Conservation (phyloP, 2,888 invertebrate species). For the Chloroclysta siterata region DNA sequence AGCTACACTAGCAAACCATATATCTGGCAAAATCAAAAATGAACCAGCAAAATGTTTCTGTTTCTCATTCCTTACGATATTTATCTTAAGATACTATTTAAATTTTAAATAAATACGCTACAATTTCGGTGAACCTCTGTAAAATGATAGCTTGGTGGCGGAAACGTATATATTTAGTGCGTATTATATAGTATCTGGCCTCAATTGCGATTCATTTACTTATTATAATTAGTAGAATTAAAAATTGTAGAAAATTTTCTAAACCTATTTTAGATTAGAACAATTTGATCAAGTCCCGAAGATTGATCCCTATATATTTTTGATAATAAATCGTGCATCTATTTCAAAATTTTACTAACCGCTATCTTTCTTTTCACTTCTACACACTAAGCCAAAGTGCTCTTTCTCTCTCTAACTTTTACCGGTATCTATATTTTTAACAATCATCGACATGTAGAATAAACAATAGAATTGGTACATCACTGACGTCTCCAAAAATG, state of each 20-base stretch:
- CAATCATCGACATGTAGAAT: slow-evolving; percentile 32
- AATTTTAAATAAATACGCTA: neutral
- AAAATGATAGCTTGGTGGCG: slow-evolving; percentile 16
- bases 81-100: too few relatives aligned
- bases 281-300: neutral
- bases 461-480: slow-evolving; percentile 11
- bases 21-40: too few relatives aligned
- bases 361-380: slow-evolving; percentile 38
- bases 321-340: slow-evolving; percentile 6
- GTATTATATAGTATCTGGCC: neutral
- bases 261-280: too few relatives aligned
- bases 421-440: slow-evolving; percentile 25
- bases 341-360: slow-evolving; percentile 42
- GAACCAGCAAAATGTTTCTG: too few relatives aligned
- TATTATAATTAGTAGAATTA: neutral
- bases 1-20: too few relatives aligned
- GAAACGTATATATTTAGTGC: neutral
- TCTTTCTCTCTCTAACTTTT: slow-evolving; percentile 75
- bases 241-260: neutral
- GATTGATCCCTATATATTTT: neutral
- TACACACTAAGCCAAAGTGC: slow-evolving; percentile 56
- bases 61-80: too few relatives aligned
- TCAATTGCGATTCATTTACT: slow-evolving; percentile 19
- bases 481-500: slow-evolving; percentile 1
- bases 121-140: neutral